Conservation (phyloP, 2,888 invertebrate genomes). For the Chrysopilus asiliformis region DNA sequence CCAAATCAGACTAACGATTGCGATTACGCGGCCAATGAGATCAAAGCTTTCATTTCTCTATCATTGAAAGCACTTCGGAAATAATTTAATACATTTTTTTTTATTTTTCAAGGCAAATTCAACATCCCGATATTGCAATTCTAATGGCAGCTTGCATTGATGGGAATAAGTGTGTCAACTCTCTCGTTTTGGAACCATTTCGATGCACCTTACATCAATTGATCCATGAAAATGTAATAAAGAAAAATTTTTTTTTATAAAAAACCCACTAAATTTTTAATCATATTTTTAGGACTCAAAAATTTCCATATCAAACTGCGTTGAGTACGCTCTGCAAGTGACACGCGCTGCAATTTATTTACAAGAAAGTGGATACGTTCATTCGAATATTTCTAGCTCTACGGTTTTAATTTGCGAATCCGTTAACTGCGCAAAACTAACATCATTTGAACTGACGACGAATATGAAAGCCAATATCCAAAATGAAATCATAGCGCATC, state of each 20-base stretch:
- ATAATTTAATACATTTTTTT: neutral
- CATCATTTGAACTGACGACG: constrained; percentile 32
- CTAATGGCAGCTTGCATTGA: constrained; percentile 41
- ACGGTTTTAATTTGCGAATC: constrained; percentile 31
- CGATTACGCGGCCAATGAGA: too few relatives aligned
- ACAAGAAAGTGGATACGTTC: constrained; percentile 38
- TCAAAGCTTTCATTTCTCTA: too few relatives aligned
- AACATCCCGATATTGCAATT: constrained; percentile 40
- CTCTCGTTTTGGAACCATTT: constrained; percentile 40
- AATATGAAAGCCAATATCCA: constrained; percentile 7
- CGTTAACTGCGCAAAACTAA: constrained; percentile 34
- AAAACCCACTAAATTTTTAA: too few relatives aligned
- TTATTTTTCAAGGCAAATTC: constrained; percentile 37
- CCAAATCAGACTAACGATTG: too few relatives aligned
- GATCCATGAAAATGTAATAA: constrained; percentile 39
- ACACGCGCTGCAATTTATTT: constrained; percentile 39
- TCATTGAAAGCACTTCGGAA: too few relatives aligned
- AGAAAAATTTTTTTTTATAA: too few relatives aligned
- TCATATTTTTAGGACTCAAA: constrained; percentile 28
- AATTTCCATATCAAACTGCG: constrained; percentile 29
- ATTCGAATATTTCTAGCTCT: constrained; percentile 37
- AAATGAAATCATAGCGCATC: constrained; percentile 2
- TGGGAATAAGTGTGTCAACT: constrained; percentile 29
- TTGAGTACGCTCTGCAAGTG: constrained; percentile 31
- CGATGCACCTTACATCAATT: constrained; percentile 36